A percentile compares a stretch with the other conserved stretches of the same genome.
phyloP scores from a whole-genome alignment of 2,797 vertebrate species.

The Sebastes diploproa region DNA sequence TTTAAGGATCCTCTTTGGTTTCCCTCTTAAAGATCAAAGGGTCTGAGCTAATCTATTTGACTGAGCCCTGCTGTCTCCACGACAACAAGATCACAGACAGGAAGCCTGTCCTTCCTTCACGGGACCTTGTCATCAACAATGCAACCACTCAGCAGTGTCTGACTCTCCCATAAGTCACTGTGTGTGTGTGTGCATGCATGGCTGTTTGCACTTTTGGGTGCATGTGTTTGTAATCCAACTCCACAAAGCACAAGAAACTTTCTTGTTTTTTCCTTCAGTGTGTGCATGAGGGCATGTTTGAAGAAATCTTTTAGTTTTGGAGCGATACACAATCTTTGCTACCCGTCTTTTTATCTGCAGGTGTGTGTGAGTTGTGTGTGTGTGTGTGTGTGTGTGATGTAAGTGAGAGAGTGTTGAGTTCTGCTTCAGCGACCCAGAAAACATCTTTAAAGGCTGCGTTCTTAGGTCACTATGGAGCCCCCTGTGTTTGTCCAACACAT shows the following conservation, averaged over 20 bases:
- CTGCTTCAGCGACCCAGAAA: slow-evolving; percentile 58
- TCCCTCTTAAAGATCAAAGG: slow-evolving; percentile 74
- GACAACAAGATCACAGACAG: slow-evolving; percentile 75
- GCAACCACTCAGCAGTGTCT: slow-evolving; percentile 63
- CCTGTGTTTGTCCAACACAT: slow-evolving; percentile 40
- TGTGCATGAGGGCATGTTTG: neutral
- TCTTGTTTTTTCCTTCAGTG: neutral
- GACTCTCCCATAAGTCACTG: slow-evolving; percentile 49
- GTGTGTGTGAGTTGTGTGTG: slow-evolving; percentile 11
- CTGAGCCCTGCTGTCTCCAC: slow-evolving; percentile 65
- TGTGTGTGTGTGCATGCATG: slow-evolving; percentile 13
- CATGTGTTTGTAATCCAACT: slow-evolving; percentile 42
- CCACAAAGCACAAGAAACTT: neutral
- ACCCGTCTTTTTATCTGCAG: neutral
- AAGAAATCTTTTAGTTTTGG: slow-evolving; percentile 2
- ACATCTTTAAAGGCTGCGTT: slow-evolving; percentile 44
- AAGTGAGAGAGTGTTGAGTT: slow-evolving; percentile 28
- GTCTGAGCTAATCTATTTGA: slow-evolving; percentile 64
- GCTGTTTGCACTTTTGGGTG: slow-evolving; percentile 31
- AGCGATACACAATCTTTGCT: neutral
- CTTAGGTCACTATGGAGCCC: slow-evolving; percentile 31
- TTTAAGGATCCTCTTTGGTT: slow-evolving; percentile 73
- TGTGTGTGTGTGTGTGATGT: neutral
- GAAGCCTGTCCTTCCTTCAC: slow-evolving; percentile 73
- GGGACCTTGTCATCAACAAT: slow-evolving; percentile 74